These are phyloP conservation scores for Pogona vitticeps DNA, from an alignment of 2,113 vertebrate species.

Conservation along the genomic window DNA sequence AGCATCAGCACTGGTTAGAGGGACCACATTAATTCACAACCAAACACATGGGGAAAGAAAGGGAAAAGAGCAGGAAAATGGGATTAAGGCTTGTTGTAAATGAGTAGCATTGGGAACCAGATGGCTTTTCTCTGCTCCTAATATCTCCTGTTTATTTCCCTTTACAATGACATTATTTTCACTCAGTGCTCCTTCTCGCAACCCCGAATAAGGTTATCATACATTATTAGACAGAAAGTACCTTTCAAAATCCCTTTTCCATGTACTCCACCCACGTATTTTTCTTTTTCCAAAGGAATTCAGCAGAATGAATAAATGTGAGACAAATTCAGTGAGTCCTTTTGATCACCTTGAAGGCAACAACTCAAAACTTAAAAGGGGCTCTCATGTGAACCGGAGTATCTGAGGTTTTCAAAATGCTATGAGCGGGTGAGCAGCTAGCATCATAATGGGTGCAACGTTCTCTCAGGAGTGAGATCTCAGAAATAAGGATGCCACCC, in stretches of 20 bases:
- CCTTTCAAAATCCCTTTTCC: constrained; percentile 24
- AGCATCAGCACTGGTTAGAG: constrained; percentile 47
- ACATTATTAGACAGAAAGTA: constrained; percentile 1
- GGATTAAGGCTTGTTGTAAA: constrained; percentile 72
- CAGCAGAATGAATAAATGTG: background rate
- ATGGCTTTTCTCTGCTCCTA: constrained; percentile 52
- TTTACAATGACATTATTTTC: constrained; percentile 41
- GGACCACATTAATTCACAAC: constrained; percentile 53
- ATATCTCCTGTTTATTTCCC: constrained; percentile 41
- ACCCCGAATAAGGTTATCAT: background rate
- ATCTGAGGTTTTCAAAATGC: background rate
- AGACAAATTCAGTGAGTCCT: background rate
- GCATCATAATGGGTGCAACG: too few species aligned
- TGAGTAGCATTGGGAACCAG: constrained; percentile 53
- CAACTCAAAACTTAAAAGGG: background rate
- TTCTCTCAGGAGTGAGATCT: background rate
- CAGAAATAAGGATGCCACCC: background rate
- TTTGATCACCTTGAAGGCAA: background rate
- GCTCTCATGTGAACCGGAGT: background rate
- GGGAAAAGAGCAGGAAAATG: constrained; percentile 53
- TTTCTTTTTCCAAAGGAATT: background rate
- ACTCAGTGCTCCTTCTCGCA: constrained; percentile 31
- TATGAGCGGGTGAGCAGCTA: background rate
- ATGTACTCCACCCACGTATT: background rate
- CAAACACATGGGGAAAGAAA: constrained; percentile 56